Base-by-base conservation (phyloP, 1,140 invertebrate genomes). In the Drosophila kohkoa region DNA sequence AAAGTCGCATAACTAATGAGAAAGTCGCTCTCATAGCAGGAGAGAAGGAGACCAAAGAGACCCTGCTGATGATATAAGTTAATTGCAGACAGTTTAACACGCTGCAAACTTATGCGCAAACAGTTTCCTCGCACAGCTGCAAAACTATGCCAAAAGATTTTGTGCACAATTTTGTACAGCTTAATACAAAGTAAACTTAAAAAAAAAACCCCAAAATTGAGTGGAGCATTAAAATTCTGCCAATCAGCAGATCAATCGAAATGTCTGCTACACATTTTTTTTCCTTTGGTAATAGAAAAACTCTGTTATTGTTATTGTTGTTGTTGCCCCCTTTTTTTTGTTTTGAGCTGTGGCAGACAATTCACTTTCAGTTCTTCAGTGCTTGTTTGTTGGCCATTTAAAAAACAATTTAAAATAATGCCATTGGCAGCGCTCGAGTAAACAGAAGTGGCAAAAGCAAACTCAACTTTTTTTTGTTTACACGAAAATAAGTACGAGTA, bases 391-490 rank as follows among this genome's bases (percentile, higher is more conserved):
- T 59, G 65, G 73, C 74, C 79, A 70, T 82, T 82, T 82, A 77
- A 59, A 83, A 83, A 73, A 83, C 81, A 83, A 83, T 83, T 83
- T 83, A 57, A 77, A 80, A 73, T 69, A 79, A 69, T 79, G 76
- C 73, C 63, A 62, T n/a, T 79, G 70, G 67, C 16, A 30, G 30
- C 45, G 28, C 51, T 28, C n/a, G 52, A 28, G 73, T 60, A 64
- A 71, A 71, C 68, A 75, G 52, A 71, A 75, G 60, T 59, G 73
- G 25, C 67, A 71, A 71, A 25, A 64, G 45, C 35, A 70, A 75
- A 75, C 30, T 51, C 41, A 63, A 75, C 52, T 70, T 70, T 64
- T 64, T 58, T 32, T 32, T 75, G 67, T 59, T 75, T 70, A 54
- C 79, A 79, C 63, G 54, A 52, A 70, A 66, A 74, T 51, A 76